Evolutionary conservation across 2,113 vertebrate species (phyloP), one percentile per base, ranked within the genome.

Genomic region (Cyprinodon brontotheroides): DNA sequence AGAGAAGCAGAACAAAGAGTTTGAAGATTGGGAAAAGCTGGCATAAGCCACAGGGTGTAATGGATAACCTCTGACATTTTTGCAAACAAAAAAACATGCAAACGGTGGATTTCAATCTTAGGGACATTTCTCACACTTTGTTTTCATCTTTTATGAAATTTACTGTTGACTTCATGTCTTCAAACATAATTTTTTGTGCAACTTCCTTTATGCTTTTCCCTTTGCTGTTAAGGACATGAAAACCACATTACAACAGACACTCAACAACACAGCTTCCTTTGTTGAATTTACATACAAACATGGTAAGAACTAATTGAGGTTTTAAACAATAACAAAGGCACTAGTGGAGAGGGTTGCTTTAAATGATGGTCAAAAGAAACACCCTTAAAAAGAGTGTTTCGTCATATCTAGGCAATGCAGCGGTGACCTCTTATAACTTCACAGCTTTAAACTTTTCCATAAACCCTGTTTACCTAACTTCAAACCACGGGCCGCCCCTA

Each of bases 51-150:
- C 4, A 48, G 43, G 63, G 69, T 48, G 61, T 38, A 2, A 65
- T 79, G 81, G 80, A 83, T 79, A 79, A 79, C 77, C 64, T 72
- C 11, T 50, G 50, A 53, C 50, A 53, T 17, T 69, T 77, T 1
- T 22, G 1, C 68, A 8, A 61, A 29, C 29, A 29, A 12, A 13
- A 39, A 4, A 13, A 70, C 36, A 7, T 48, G 17, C 13, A 14
- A 15, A 53, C 2, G 2, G 4, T 53, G 14, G 1, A 6, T 6
- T 53, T 5, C 15, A 20, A 14, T 53, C 20, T 17, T 7, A 17
- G 8, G 20, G 7, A 53, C 50, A 53, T 53, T 53, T 14, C 48
- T 15, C 14, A 14, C 4, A 50, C 47, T 14, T 50, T 50, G 9
- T 41, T 41, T 41, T 41, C 9, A 6, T 6, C 1, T 15, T 53